phyloP scores from a whole-genome alignment of 2,113 vertebrate genomes.

The Phylloscopus trochilus region DNA sequence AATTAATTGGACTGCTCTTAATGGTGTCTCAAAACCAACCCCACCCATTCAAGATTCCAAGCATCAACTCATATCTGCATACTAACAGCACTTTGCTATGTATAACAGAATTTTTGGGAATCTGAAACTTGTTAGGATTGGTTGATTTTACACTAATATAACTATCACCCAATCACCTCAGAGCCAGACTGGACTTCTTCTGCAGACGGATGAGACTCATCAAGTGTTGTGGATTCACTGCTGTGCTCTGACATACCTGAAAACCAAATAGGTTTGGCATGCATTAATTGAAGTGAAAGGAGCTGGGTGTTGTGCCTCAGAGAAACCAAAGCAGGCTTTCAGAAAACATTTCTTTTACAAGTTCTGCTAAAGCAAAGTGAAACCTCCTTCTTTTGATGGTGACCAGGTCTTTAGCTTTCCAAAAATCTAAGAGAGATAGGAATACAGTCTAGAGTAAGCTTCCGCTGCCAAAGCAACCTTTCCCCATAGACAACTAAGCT shows the following conservation, averaged over 20 bases:
- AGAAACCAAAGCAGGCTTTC: not conserved
- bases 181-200: conserved; percentile 69
- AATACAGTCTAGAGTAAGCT: not conserved
- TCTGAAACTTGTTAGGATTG: conserved; percentile 34
- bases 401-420: not conserved
- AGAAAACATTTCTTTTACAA: not conserved
- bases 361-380: not conserved
- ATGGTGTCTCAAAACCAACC: not conserved
- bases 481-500: not conserved
- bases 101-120: not conserved
- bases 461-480: not conserved
- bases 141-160: conserved; percentile 7
- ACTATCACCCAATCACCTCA: conserved; percentile 71
- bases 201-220: conserved; percentile 63
- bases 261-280: conserved; percentile 72
- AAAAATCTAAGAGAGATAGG: not conserved
- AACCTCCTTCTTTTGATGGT: not conserved
- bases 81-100: not conserved
- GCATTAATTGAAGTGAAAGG: conserved; percentile 46
- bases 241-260: conserved; percentile 76
- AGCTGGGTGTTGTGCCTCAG: not conserved
- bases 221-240: conserved; percentile 62
- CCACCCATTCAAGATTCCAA: not conserved
- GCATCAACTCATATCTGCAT: not conserved
- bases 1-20: not conserved